Base-by-base conservation (phyloP, 2,888 invertebrate genomes). In the Sarcophaga rosellei region DNA sequence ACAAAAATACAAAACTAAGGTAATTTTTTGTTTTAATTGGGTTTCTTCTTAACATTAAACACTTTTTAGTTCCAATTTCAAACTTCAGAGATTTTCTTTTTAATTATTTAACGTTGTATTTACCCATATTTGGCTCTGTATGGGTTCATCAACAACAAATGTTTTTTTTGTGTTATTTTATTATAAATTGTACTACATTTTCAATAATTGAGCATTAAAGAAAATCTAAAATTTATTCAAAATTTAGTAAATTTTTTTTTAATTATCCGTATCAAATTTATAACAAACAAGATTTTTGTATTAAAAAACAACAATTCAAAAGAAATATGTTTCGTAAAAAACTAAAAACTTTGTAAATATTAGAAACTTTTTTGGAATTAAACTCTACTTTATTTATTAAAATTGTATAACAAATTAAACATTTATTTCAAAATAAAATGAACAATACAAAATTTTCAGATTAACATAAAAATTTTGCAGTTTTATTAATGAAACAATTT, bases 361-460 rank as follows among this genome's bases (percentile, higher is more conserved):
- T 76, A 83, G 80, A 82, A 35, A 35, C 35, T 68, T 80, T 86
- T 83, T 86, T 80, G 68, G 12, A 86, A 78, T 86, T 74, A 74
- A 81, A 78, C 57, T 82, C 25, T 83, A 85, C 59, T 72, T 85
- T 83, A 81, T 85, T 87, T 85, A 70, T 65, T 76, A 68, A 81
- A 81, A 35, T 35, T 35, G 35, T 35, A 35, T 35, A 59, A 69
- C 1, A 81, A 66, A 75, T 70, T 66, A 73, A 72, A 72, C 20
- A 59, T 62, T 63, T 79, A 85, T 70, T 74, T 81, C 25, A 84
- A 80, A 84, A 65, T 73, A 69, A 69, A 63, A 69, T 62, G 63
- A 72, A 62, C 59, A 73, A 84, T 68, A 65, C 35, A 44, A 81
- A 73, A 77, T 74, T 84, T 80, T 84, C 75, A 66, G 65, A 75